These are phyloP conservation scores for Pollenia labialis DNA, from an alignment of 2,888 invertebrate species.

Conservation along the genomic window DNA sequence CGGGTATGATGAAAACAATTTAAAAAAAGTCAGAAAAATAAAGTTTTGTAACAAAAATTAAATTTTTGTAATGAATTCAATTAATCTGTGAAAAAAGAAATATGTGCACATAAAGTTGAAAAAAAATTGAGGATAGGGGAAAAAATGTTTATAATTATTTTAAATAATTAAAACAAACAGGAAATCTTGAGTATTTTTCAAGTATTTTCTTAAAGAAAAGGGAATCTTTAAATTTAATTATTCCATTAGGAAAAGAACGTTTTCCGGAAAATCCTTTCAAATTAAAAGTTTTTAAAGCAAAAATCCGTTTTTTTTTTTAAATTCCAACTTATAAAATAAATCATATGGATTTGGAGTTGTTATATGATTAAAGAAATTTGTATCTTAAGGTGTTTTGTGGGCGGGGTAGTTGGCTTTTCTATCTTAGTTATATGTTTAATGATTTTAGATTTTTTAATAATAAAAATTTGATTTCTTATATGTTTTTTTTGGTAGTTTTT, in stretches of 20 bases:
- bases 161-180: no score
- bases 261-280: not conserved
- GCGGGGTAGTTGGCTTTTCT: conserved; percentile 70
- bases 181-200: no score
- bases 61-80: no score
- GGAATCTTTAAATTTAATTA: no score
- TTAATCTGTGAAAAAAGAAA: no score
- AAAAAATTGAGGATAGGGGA: no score
- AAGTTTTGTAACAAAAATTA: no score
- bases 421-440: conserved; percentile 45
- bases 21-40: no score
- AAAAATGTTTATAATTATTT: no score
- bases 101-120: no score
- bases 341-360: not conserved
- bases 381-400: conserved; percentile 73
- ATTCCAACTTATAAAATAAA: not conserved
- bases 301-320: not conserved
- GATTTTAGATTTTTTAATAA: conserved; percentile 38
- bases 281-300: not conserved
- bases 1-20: no score
- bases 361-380: conserved; percentile 59
- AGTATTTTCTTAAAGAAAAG: no score
- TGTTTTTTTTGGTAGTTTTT: conserved; percentile 5
- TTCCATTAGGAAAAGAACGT: not conserved
- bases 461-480: conserved; percentile 32